Evolutionary conservation across 92 coral and sea anemone species (phyloP), one percentile per base, ranked within the genome.

Genomic region (Phenganax stokvisi): DNA sequence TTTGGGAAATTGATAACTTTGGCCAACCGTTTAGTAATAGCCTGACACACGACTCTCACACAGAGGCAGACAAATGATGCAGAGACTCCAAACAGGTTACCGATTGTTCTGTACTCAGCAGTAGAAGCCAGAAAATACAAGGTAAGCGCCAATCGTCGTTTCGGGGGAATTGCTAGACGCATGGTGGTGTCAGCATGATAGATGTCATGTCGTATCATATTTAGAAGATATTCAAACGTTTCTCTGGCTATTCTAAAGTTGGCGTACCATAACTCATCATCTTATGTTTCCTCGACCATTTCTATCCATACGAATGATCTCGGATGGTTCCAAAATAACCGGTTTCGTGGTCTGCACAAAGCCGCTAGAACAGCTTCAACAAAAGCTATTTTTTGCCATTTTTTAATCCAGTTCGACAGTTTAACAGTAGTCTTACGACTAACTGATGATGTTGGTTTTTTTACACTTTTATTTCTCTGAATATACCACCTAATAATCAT

Each of bases 151-250:
- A 86, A 75, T 51, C 66, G 30, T 64, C 83, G 57, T 79, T 81
- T 75, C 5, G 84, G 78, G 29, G 89, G 68, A 71, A 86, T 31
- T 74, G 89, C 87, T 56, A 71, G 78, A 31, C 87, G 72, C 83
- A 82, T 86, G 8, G 59, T 51, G 51, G 91, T 85, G 79, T 88
- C 91, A 66, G 82, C 80, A 29, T 60, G 78, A 61, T 80, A 56
- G 30, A 88, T 85, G 56, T 57, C 79, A 9, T 16, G 17, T 13
- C 31, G 37, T 51, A 81, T 71, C 57, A 12, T 62, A n/a, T 81
- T 54, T 51, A 71, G 55, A 28, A 70, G n/a, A 71, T 8, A 56
- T 16, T 20, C 52, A 29, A 80, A 80, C 51, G 76, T 53, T 25
- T 27, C 79, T 57, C 47, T 81, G 54, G 56, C 25, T 16, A 81